Evolutionary conservation across 2,888 invertebrate genomes (phyloP).

Genomic region (Teleogryllus oceanicus): DNA sequence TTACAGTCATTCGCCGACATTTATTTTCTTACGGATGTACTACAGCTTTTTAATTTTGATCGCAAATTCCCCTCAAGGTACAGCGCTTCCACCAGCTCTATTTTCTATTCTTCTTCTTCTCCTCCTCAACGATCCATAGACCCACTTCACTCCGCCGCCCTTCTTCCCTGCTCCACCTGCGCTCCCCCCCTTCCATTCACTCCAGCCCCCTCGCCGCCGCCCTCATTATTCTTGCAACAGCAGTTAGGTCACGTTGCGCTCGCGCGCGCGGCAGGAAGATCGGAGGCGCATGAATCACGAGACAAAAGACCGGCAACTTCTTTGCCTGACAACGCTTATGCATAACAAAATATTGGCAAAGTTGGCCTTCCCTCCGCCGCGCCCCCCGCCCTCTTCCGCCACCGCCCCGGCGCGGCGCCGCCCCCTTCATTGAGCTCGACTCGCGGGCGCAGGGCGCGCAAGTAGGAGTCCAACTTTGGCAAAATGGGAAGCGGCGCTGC

Average conservation of each 20-base stretch:
- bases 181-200: neutral
- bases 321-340: slow-evolving; percentile 18
- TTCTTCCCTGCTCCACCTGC: no score
- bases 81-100: neutral
- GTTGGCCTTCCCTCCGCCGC: neutral
- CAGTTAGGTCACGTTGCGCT: neutral
- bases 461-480: neutral
- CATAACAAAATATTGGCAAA: slow-evolving; percentile 18
- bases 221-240: slow-evolving; percentile 18
- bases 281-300: slow-evolving; percentile 18
- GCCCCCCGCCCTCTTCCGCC: neutral
- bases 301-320: slow-evolving; percentile 9
- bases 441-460: neutral
- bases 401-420: neutral
- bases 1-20: no score
- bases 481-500: no score
- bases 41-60: no score
- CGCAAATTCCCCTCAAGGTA: no score
- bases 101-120: neutral
- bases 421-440: neutral
- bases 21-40: no score
- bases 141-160: no score
- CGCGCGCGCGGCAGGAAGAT: neutral
- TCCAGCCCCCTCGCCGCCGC: neutral
- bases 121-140: neutral